Conservation (phyloP, 2,888 invertebrate genomes). For the Pycnomerus fuliginosus region DNA sequence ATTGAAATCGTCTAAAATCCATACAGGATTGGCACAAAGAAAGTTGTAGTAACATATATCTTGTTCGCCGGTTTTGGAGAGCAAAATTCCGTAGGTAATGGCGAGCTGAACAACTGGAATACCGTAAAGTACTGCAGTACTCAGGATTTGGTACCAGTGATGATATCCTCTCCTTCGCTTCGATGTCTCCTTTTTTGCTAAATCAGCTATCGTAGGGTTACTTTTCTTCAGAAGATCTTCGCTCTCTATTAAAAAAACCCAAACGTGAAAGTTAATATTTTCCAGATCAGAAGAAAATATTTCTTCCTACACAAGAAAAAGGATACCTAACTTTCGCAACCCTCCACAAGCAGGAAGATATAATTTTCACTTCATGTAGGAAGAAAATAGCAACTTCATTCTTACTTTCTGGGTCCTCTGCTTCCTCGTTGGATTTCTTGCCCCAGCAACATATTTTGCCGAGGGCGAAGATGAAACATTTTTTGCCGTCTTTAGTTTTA, state of each 20-base stretch:
- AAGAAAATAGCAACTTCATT: too few relatives aligned
- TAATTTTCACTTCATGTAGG: too few relatives aligned
- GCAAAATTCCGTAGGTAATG: constrained; percentile 74
- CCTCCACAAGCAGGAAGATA: too few relatives aligned
- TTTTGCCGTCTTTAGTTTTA: constrained; percentile 5
- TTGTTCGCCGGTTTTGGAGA: constrained; percentile 77
- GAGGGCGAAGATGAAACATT: neutral
- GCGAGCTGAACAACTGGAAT: constrained; percentile 83
- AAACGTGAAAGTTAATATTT: too few relatives aligned
- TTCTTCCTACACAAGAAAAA: too few relatives aligned
- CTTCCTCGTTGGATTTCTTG: too few relatives aligned
- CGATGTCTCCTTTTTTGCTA: constrained; percentile 59
- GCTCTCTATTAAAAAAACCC: too few relatives aligned
- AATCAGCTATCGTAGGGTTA: constrained; percentile 60
- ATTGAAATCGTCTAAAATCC: constrained; percentile 76
- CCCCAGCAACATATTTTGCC: too few relatives aligned
- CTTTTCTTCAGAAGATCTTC: too few relatives aligned
- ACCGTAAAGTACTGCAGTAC: constrained; percentile 81
- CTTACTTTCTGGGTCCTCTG: too few relatives aligned
- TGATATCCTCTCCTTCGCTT: constrained; percentile 63
- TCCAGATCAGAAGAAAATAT: too few relatives aligned
- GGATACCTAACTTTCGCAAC: too few relatives aligned
- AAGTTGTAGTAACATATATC: constrained; percentile 91
- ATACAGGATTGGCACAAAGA: constrained; percentile 77
- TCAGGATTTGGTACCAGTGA: constrained; percentile 74